Evolutionary conservation across 1,140 invertebrate species (phyloP), one percentile per base, ranked within the genome.

Genomic region (Papilio aristodemus): DNA sequence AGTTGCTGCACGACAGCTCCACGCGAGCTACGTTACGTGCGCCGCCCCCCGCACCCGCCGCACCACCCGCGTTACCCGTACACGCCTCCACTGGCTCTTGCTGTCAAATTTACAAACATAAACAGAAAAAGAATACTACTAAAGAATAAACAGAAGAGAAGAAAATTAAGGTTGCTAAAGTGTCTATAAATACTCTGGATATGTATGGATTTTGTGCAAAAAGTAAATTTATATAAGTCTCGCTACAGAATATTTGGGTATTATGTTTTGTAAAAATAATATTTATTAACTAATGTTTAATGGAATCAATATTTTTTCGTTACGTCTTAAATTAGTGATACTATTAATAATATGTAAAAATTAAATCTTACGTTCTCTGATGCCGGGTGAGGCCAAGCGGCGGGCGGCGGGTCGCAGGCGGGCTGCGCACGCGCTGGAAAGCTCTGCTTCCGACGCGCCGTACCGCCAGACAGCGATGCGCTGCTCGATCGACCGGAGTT

Each of bases 1-100:
- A 97, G 90, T 97, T 97, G 72, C 94, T 95, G 87, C 96, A 97
- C 13, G 94, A 93, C 79, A 96, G 93, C 81, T 96, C 95, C 37
- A 95, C 94, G 71, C 94, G 91, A 67, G 92, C 85, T 22, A 86
- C 86, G 39, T 74, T 77, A 39, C 82, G 68, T 39, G 69, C 73
- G 22, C 60, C 38, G 46, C 71, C 93, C 67, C 93, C 85, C 60
- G 89, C 85, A 19, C 67, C 63, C 14, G 68, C 27, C 17, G 58
- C 71, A 8, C 50, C 66, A 3, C 50, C 68, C 1, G 64, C 9
- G 67, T 63, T 58, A 4, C 41, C 68, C 0, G 60, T 11, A 67
- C 66, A 43, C 74, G 68, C 22, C 11, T 80, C 77, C 10, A 71
- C 32, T 10, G 72, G 37, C 62, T 84, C 80, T 71, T 81, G 79